Conservation (phyloP, 2,113 vertebrate genomes). For the Lophochroa leadbeateri region DNA sequence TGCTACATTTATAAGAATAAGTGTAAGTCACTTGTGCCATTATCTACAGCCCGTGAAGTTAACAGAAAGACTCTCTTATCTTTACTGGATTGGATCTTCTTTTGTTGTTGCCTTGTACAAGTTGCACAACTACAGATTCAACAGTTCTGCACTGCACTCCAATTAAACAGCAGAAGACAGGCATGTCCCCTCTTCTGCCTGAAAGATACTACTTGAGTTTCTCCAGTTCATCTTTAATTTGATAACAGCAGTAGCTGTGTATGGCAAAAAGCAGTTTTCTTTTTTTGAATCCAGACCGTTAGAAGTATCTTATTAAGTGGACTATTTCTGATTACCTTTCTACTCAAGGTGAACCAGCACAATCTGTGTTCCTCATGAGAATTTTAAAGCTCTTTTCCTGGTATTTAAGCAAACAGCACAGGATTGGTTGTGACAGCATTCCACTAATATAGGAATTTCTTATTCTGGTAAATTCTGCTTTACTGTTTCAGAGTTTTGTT, state of each 20-base stretch:
- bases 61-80: not conserved
- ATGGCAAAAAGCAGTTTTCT: not conserved
- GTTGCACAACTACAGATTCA: not conserved
- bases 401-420: not conserved
- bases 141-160: fast-evolving
- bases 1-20: not conserved
- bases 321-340: not conserved
- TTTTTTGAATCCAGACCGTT: not conserved
- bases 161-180: not conserved
- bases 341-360: not conserved
- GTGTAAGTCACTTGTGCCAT: not conserved
- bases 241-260: not conserved
- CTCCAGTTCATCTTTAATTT: not conserved
- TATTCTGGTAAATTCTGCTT: not conserved
- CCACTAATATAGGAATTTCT: not conserved
- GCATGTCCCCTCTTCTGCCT: not conserved
- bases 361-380: not conserved
- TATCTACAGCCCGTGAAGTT: not conserved
- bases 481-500: not conserved
- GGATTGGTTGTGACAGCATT: not conserved
- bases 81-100: not conserved
- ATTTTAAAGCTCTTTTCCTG: not conserved
- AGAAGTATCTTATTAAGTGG: not conserved
- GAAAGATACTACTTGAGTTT: not conserved
- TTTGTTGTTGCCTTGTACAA: not conserved